Evolutionary conservation across 2,113 vertebrate genomes (phyloP), one percentile per base, ranked within the genome.

Genomic region (Campylomormyrus tamandua): DNA sequence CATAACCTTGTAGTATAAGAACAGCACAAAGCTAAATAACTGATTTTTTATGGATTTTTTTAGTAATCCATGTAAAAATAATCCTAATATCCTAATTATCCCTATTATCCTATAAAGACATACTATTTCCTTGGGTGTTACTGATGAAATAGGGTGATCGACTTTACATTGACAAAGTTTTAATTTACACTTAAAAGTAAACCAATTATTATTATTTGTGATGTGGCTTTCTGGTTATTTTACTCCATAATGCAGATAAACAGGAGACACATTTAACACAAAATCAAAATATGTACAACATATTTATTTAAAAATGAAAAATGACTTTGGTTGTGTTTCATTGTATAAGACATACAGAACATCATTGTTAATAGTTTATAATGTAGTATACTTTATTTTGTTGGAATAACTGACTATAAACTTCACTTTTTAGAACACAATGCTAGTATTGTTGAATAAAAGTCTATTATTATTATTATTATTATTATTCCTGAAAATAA

Each of bases 1-100:
- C 98, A 97, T 94, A 94, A 87, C 96, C 96, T 91, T 77, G 70
- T 39, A 77, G 92, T 77, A 92, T 42, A 87, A 49, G 17, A n/a
- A 88, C 21, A 48, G n/a, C 88, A 86, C 46, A 19, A 50, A 87
- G 49, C 53, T 35, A 15, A 45, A 42, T 24, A 24, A 66, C 31
- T 83, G 52, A 88, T 31, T 48, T 0, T n/a, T 45, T 52, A 19
- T 0, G 3, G 45, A 49, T n/a, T 74, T 88, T 50, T 83, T 52
- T 77, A 74, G 74, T 89, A 50, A 90, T 87, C 56, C 89, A 90
- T 74, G 90, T 24, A 52, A 48, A 91, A 58, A 58, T 62, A 66
- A 89, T 35, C 70, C 52, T 84, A 89, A 56, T 87, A 83, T 53
- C 70, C 70, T 39, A 77, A 77, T 77, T 77, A 77, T 77, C 31